These are phyloP conservation scores for Epinotia ramella DNA, from an alignment of 2,888 invertebrate species.

Conservation along the genomic window DNA sequence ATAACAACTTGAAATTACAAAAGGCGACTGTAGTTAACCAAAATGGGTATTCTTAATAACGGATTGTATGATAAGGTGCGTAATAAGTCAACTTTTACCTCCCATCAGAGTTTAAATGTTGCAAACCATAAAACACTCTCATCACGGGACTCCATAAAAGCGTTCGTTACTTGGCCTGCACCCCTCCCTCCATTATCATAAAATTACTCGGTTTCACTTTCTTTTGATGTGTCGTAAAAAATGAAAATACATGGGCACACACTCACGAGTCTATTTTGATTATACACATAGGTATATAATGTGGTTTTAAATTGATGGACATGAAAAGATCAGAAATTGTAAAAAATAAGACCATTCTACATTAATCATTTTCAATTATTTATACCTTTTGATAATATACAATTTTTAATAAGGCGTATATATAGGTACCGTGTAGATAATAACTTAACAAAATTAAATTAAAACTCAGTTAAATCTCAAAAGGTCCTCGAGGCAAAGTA, in stretches of 20 bases:
- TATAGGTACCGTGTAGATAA: too few species aligned
- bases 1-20: neutral
- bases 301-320: slow-evolving; percentile 6
- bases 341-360: neutral
- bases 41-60: neutral
- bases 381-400: too few species aligned
- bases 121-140: slow-evolving; percentile 75
- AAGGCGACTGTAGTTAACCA: neutral
- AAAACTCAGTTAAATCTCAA: too few species aligned
- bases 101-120: slow-evolving; percentile 64
- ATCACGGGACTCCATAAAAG: slow-evolving; percentile 78
- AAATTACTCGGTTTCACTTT: slow-evolving; percentile 82
- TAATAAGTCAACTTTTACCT: slow-evolving; percentile 44
- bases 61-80: slow-evolving; percentile 12
- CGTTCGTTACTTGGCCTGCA: slow-evolving; percentile 71
- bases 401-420: too few species aligned
- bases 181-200: slow-evolving; percentile 79
- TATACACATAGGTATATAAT: slow-evolving; percentile 19
- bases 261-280: slow-evolving; percentile 56
- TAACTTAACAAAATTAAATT: too few species aligned
- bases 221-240: slow-evolving; percentile 82
- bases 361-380: neutral
- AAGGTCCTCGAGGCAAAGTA: too few species aligned
- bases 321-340: neutral
- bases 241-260: slow-evolving; percentile 69